These are phyloP conservation scores for Ceratothoa steindachneri DNA, from an alignment of 2,888 invertebrate species.

Conservation along the genomic window DNA sequence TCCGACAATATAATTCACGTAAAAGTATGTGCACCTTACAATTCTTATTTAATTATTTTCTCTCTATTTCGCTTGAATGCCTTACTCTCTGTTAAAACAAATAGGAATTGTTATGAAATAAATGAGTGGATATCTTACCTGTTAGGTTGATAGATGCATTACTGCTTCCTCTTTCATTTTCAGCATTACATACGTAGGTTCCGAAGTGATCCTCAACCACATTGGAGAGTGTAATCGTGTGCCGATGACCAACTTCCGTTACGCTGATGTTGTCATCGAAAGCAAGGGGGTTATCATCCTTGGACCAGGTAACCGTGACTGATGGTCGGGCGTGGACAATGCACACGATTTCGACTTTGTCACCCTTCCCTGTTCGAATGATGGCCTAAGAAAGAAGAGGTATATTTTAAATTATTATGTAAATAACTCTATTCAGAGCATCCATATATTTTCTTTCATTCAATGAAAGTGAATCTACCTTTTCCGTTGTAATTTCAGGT, in stretches of 20 bases:
- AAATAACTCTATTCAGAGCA: too few species aligned
- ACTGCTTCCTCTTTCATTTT: slow-evolving; percentile 6
- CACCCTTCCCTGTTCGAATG: slow-evolving; percentile 39
- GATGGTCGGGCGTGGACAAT: slow-evolving; percentile 38
- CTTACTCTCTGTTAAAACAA: too few species aligned
- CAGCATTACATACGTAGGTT: slow-evolving; percentile 18
- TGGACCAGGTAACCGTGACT: slow-evolving; percentile 20
- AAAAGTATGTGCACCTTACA: too few species aligned
- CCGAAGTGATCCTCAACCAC: slow-evolving; percentile 17
- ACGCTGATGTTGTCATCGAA: slow-evolving; percentile 4
- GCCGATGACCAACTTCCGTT: slow-evolving; percentile 19
- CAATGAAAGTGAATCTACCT: too few species aligned
- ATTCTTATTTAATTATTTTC: too few species aligned
- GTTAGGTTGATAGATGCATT: slow-evolving; percentile 15
- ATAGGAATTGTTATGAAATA: too few species aligned
- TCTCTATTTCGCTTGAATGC: too few species aligned
- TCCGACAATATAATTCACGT: too few species aligned
- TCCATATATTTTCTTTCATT: too few species aligned
- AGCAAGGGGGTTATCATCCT: slow-evolving; percentile 8
- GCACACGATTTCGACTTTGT: slow-evolving; percentile 43
- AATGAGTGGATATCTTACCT: slow-evolving; percentile 3
- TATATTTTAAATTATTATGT: background rate
- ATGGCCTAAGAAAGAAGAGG: slow-evolving; percentile 22
- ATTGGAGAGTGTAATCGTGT: slow-evolving; percentile 7
- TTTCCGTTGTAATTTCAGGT: slow-evolving; percentile 42